Conservation (phyloP, 23 tunicate species). For the Trididemnum clinides region DNA sequence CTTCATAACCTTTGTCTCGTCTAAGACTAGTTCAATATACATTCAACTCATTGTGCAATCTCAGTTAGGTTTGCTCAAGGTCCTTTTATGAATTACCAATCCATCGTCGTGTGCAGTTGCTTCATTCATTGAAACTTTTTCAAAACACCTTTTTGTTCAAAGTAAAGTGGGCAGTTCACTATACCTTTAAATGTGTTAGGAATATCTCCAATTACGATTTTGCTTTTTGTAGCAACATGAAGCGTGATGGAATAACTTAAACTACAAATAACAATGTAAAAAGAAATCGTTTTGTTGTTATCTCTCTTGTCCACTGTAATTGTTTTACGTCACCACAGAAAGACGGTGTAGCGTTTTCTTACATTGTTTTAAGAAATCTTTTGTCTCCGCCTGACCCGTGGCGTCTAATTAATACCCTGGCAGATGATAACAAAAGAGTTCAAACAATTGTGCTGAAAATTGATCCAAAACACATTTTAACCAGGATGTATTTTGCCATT, state of each 20-base stretch:
- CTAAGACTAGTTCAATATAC: no score
- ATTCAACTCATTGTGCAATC: no score
- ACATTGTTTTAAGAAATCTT: no score
- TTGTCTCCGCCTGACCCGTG: slow-evolving; percentile 1
- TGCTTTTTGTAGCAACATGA: slow-evolving; percentile 7
- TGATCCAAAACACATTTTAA: no score
- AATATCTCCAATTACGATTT: background rate
- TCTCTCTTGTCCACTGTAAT: background rate
- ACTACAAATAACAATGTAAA: background rate
- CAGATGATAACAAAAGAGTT: background rate
- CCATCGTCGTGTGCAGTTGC: no score
- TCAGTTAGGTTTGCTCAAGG: no score
- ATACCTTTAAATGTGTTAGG: background rate
- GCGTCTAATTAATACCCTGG: slow-evolving; percentile 10
- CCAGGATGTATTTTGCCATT: no score
- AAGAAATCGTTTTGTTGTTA: background rate
- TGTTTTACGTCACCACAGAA: background rate
- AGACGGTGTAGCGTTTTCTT: background rate
- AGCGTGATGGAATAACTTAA: slow-evolving; percentile 31
- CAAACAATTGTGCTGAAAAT: background rate
- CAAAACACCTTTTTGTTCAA: background rate
- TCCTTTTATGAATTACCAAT: no score
- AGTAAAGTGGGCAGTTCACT: background rate
- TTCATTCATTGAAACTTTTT: no score
- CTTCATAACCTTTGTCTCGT: no score